Percentiles rank a stretch among this genome's conserved stretches.
phyloP scores from a whole-genome alignment of 2,113 vertebrate genomes.

The Tachuris rubrigastra region DNA sequence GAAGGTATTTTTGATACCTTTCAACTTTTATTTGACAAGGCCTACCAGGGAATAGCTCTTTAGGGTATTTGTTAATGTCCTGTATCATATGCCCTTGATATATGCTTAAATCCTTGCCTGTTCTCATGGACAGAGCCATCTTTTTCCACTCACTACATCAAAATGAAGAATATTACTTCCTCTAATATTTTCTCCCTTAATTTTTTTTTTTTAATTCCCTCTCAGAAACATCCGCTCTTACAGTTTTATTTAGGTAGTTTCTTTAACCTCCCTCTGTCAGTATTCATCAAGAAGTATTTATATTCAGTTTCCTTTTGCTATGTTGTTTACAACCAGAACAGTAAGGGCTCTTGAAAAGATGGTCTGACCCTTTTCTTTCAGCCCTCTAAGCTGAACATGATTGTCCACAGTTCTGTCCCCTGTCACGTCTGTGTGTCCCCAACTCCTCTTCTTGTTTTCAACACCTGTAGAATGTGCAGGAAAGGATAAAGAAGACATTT shows the following conservation, averaged over 20 bases:
- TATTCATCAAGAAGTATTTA: not conserved
- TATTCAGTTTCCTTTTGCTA: accelerated
- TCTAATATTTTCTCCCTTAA: not conserved
- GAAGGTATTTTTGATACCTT: not conserved
- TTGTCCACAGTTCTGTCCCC: no score
- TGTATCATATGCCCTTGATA: not conserved
- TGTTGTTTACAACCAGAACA: not conserved
- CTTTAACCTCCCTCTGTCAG: not conserved
- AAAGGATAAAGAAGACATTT: not conserved
- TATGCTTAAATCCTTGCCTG: not conserved
- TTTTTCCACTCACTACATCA: not conserved
- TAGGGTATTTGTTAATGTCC: not conserved
- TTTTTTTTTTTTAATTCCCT: not conserved
- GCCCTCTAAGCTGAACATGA: not conserved
- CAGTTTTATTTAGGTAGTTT: not conserved
- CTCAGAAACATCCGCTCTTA: not conserved
- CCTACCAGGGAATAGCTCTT: not conserved
- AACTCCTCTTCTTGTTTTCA: not conserved
- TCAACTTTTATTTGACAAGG: not conserved
- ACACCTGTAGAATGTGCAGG: not conserved
- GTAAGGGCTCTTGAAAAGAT: not conserved
- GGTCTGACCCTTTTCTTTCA: not conserved
- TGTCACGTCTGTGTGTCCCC: not conserved
- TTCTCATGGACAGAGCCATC: not conserved
- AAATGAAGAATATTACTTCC: not conserved